These are phyloP conservation scores for Amitus sp. DNA, from an alignment of 2,888 invertebrate species.

Conservation along the genomic window DNA sequence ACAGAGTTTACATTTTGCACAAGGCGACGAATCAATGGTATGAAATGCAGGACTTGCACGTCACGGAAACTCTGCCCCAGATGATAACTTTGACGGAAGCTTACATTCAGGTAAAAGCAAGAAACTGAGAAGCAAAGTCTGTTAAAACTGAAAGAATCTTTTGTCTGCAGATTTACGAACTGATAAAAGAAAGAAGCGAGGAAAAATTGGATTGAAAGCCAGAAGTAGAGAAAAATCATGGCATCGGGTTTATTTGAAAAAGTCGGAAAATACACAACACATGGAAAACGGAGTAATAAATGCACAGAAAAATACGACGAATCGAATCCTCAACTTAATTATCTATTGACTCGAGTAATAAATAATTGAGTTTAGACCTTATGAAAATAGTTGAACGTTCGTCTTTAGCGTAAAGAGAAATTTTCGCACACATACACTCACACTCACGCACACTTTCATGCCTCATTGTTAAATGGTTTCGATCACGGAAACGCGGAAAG, in stretches of 20 bases:
- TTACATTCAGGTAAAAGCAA: conserved; percentile 83
- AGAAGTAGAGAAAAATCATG: conserved; percentile 32
- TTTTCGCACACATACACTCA: neutral
- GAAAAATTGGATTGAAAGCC: no score
- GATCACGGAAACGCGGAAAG: neutral
- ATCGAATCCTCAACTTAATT: conserved; percentile 2
- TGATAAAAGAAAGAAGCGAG: conserved; percentile 48
- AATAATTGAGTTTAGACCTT: conserved; percentile 41
- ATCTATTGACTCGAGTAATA: conserved; percentile 24
- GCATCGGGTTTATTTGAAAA: conserved; percentile 54
- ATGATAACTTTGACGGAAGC: conserved; percentile 99
- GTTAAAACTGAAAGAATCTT: no score
- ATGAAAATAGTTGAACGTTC: conserved; percentile 55
- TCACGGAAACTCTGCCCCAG: conserved; percentile 97
- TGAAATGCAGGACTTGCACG: conserved; percentile 91
- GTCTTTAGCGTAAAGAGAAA: conserved; percentile 39
- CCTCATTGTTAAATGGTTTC: neutral
- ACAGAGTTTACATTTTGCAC: conserved; percentile 93
- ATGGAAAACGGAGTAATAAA: conserved; percentile 58
- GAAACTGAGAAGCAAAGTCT: neutral
- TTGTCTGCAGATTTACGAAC: conserved; percentile 58
- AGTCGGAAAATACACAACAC: conserved; percentile 56
- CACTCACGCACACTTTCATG: neutral
- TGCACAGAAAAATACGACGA: conserved; percentile 7
- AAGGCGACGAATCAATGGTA: conserved; percentile 86